Percentiles rank a stretch among this genome's conserved stretches.
Conservation (phyloP, 1,140 invertebrate genomes). For the Oncopeltus fasciatus region DNA sequence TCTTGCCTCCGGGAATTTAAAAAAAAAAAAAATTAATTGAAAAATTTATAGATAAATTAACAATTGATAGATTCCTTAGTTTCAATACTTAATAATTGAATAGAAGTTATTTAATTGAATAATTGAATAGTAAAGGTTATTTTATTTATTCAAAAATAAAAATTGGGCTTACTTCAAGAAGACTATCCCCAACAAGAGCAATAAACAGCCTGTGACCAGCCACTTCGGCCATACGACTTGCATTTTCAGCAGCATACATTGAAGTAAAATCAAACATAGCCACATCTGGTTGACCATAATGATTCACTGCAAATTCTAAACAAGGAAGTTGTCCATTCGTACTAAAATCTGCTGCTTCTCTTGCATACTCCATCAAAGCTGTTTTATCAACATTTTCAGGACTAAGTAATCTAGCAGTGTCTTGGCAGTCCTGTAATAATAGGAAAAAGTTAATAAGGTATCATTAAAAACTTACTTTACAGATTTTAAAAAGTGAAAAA, state of each 20-base stretch:
- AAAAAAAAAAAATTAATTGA: no score
- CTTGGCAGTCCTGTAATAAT: conserved; percentile 60
- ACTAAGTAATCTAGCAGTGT: conserved; percentile 74
- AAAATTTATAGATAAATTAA: no score
- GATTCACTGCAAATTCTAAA: conserved; percentile 92
- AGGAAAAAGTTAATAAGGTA: conserved; percentile 10
- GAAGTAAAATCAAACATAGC: conserved; percentile 99
- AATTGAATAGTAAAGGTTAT: no score
- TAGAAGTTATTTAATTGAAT: no score
- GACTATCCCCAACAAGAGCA: conserved; percentile 86
- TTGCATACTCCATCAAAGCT: conserved; percentile 78
- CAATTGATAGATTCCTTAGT: no score
- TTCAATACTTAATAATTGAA: no score
- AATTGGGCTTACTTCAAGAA: conserved; percentile 86
- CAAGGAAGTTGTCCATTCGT: conserved; percentile 80
- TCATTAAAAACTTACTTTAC: no score
- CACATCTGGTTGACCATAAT: conserved; percentile 93
- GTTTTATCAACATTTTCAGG: conserved; percentile 83
- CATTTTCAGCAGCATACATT: conserved; percentile 95
- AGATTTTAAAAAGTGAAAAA: no score
- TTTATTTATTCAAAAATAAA: no score
- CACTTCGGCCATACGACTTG: conserved; percentile 64
- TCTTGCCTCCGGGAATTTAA: no score
- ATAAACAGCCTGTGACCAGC: conserved; percentile 66
- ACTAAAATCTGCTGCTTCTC: conserved; percentile 90